phyloP scores from a whole-genome alignment of 2,113 vertebrate genomes.

The Hiodon alosoides region DNA sequence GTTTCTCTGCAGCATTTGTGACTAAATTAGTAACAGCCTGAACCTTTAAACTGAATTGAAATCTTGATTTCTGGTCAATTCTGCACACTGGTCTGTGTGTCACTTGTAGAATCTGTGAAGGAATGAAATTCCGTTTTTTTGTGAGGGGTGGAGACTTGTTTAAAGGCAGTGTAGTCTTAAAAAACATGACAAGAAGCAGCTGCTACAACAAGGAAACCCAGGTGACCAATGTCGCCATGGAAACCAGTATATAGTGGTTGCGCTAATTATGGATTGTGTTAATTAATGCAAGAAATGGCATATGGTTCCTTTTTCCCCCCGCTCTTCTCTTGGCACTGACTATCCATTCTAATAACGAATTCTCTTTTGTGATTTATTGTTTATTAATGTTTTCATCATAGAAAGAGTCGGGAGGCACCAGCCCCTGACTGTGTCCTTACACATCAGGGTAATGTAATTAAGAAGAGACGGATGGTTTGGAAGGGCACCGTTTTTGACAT shows the following conservation, averaged over 20 bases:
- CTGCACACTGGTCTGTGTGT: background rate
- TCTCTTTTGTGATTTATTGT: constrained; percentile 13
- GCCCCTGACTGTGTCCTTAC: no score
- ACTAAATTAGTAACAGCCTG: no score
- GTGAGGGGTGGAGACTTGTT: background rate
- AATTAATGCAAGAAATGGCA: constrained; percentile 28
- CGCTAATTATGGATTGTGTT: constrained; percentile 21
- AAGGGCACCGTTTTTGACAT: no score
- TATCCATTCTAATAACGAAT: background rate
- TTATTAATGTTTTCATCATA: constrained; percentile 9
- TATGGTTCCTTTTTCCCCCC: background rate
- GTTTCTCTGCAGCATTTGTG: background rate
- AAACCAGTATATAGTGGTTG: constrained; percentile 30
- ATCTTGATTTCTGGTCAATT: background rate
- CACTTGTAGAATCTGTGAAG: background rate
- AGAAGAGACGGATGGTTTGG: no score
- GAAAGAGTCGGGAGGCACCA: background rate
- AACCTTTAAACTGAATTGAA: no score
- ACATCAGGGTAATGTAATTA: no score
- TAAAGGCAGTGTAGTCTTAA: constrained; percentile 7
- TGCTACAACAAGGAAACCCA: constrained; percentile 21
- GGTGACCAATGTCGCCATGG: constrained; percentile 47
- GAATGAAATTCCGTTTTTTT: background rate
- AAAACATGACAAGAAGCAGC: background rate
- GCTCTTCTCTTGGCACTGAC: background rate